These are phyloP conservation scores for Pharmacophagus antenor DNA, from an alignment of 2,888 invertebrate genomes.

Conservation along the genomic window DNA sequence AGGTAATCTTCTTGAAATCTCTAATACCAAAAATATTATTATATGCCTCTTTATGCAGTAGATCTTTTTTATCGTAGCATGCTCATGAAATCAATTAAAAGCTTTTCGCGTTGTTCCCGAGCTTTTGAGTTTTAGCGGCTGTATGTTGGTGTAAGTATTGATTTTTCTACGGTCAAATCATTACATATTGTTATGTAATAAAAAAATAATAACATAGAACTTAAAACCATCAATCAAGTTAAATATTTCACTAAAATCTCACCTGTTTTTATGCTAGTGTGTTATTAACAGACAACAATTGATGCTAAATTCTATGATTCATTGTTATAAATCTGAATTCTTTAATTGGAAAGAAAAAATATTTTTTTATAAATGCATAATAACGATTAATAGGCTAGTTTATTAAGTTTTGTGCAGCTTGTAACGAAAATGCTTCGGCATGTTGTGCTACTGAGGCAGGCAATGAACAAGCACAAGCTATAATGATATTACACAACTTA, in stretches of 20 bases:
- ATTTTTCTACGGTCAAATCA: background rate
- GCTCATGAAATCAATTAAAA: conserved; percentile 1
- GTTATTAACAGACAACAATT: no score
- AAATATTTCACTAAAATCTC: background rate
- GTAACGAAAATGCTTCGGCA: conserved; percentile 4
- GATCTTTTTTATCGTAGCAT: conserved; percentile 14
- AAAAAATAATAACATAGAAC: background rate
- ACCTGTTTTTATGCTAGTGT: background rate
- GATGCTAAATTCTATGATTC: no score
- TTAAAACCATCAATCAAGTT: background rate
- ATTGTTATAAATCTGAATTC: no score
- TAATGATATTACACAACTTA: conserved; percentile 6
- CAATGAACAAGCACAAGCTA: conserved; percentile 14
- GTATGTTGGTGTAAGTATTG: conserved; percentile 5
- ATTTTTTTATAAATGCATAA: background rate
- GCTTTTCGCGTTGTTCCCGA: background rate
- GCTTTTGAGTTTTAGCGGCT: background rate
- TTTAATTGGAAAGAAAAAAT: no score
- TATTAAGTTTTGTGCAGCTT: conserved; percentile 3
- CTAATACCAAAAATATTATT: background rate
- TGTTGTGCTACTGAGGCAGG: conserved; percentile 5
- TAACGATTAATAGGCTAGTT: background rate
- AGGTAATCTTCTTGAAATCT: conserved; percentile 9
- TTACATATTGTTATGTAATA: background rate
- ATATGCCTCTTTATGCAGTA: conserved; percentile 1